Percentiles rank a stretch among this genome's conserved stretches.
phyloP scores from a whole-genome alignment of 1,140 invertebrate species.

The Zaprionus ghesquierei region DNA sequence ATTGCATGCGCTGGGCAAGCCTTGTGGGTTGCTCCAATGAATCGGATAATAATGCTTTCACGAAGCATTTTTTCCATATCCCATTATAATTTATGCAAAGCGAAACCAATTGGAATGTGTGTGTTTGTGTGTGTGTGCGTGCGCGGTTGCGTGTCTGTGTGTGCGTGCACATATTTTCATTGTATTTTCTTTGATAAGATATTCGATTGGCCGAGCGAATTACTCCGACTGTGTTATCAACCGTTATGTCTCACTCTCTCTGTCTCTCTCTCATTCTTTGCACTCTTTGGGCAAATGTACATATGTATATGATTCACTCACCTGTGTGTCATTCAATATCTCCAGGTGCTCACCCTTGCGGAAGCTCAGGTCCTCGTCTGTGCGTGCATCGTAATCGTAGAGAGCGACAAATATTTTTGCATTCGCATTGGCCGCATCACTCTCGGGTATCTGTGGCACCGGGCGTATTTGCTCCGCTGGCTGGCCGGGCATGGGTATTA shows the following conservation, averaged over 20 bases:
- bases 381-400: constrained; percentile 99
- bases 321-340: constrained; percentile 98
- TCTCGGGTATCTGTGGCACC: constrained; percentile 85
- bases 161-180: neutral
- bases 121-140: neutral
- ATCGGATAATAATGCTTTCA: constrained; percentile 58
- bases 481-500: constrained; percentile 65
- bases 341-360: constrained; percentile 99
- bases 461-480: constrained; percentile 78
- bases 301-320: constrained; percentile 60
- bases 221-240: constrained; percentile 25
- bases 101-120: constrained; percentile 23
- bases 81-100: constrained; percentile 30
- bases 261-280: neutral
- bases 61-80: constrained; percentile 19
- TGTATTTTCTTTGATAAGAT: constrained; percentile 27
- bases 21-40: constrained; percentile 41
- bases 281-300: neutral
- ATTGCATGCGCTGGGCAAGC: constrained; percentile 38
- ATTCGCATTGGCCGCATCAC: constrained; percentile 86
- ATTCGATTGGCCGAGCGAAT: constrained; percentile 7
- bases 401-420: constrained; percentile 97
- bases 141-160: neutral
- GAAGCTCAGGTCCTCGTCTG: constrained; percentile 99
- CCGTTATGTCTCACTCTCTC: neutral